Base-by-base conservation (phyloP, 2,113 vertebrate genomes). In the Aplodontia rufa region DNA sequence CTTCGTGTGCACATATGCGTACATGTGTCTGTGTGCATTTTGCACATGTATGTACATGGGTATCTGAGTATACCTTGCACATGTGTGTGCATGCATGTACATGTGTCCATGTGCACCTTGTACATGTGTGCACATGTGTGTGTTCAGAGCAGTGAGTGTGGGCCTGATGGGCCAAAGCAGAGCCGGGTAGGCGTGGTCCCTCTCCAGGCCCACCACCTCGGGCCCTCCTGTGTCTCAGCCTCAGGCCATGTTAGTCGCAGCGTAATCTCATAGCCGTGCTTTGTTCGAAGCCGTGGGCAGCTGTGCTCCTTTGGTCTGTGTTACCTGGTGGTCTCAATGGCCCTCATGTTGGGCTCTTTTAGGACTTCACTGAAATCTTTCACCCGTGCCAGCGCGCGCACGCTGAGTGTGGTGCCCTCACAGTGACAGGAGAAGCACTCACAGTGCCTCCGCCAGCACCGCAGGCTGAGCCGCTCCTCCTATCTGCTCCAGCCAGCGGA, bases 101-200 rank as follows among this genome's bases (percentile, higher is more conserved):
- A n/a, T n/a, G n/a, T n/a, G n/a, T n/a, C n/a, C n/a, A 22, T 58
- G 55, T 22, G 19, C 55, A 58, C 24, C 4, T 58, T 19, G 20
- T 19, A 55, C 14, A 51, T 51, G 51, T 51, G 51, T 51, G 14
- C 14, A 51, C 51, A n/a, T 5, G 35, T 2, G 17, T 28, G 72
- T 1, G 14, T 47, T 26, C 22, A 1, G n/a, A n/a, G n/a, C n/a
- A n/a, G n/a, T n/a, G 84, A 32, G 22, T 7, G 0, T 17, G 51
- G 16, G 69, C 42, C 20, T 32, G 60, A 32, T 8, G 2, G 42
- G 20, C 60, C 22, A 4, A 64, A 32, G 42, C 55, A 9, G 12
- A n/a, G 20, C 81, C 81, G 5, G 42, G n/a, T n/a, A n/a, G n/a
- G n/a, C n/a, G n/a, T n/a, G n/a, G n/a, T n/a, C n/a, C n/a, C n/a